These are phyloP conservation scores for Emys orbicularis DNA, from an alignment of 2,797 vertebrate species.

Conservation along the genomic window DNA sequence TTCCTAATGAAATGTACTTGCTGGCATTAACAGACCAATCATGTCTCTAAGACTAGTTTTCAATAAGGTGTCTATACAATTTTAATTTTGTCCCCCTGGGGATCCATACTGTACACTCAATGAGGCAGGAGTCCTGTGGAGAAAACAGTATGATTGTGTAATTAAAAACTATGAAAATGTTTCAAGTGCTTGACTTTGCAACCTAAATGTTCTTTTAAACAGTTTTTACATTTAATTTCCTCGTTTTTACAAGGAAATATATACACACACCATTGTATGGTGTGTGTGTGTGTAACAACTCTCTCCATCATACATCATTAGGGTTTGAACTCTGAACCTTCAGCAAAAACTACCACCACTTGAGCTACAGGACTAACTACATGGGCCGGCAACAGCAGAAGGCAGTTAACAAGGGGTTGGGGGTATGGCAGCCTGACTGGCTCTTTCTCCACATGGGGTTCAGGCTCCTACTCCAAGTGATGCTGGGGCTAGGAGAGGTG, in stretches of 20 bases:
- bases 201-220: not conserved
- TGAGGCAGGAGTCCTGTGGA: not conserved
- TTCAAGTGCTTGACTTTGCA: not conserved
- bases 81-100: not conserved
- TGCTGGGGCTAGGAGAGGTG: not conserved
- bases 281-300: not conserved
- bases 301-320: not conserved
- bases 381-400: not conserved
- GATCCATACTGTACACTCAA: not conserved
- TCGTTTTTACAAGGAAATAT: not conserved
- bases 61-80: not conserved
- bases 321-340: not conserved
- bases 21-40: not conserved
- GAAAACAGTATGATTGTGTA: rapidly evolving
- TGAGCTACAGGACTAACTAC: not conserved
- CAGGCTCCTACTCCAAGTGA: not conserved
- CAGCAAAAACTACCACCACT: not conserved
- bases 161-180: not conserved
- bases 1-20: not conserved
- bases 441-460: not conserved
- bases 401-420: not conserved
- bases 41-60: not conserved
- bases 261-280: not conserved
- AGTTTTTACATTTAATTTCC: not conserved
- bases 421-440: not conserved